Evolutionary conservation across 2,888 invertebrate species (phyloP), one percentile per base, ranked within the genome.

Genomic region (Drosophila formosana): DNA sequence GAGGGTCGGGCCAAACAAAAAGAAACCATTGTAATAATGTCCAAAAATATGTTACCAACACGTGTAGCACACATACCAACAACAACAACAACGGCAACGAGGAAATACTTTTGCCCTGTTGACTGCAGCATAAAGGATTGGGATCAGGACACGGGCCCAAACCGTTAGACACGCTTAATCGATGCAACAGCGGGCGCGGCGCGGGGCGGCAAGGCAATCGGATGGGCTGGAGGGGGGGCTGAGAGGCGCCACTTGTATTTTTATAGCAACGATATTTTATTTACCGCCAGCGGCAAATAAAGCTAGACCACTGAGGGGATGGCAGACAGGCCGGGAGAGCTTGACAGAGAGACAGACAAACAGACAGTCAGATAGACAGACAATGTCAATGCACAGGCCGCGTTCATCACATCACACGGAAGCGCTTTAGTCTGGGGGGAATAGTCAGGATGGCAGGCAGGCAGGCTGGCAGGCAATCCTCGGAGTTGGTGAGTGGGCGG

Each of bases 261-360:
- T 82, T 82, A 83, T 78, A 73, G 64, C 51, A 75, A 68, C 74
- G 70, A 81, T 88, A 88, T 86, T 88, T 86, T 88, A 90, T 89
- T 90, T 89, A 90, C 88, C 79, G 90, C 89, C 83, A 80, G 73
- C 75, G 82, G 89, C 87, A 89, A 86, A 88, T 86, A 80, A 72
- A 37, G 64, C 63, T 41, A 56, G 63, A 53, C 66, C 23, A 41
- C 56, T 26, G 62, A 23, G 66, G 13, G 45, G 45, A 28, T 11
- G 52, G n/a, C 6, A 13, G 49, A 18, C 23, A n/a, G 26, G 9
- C 46, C 30, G 23, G 5, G 23, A 45, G 45, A 18, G 18, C 18
- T 2, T 18, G 18, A 41, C 43, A 23, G 6, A 9, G 9, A 11
- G 32, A 8, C 41, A 55, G 49, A 43, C 46, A 63, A 53, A 6